phyloP scores from a whole-genome alignment of 2,888 invertebrate species.

The Lasius fuliginosus region DNA sequence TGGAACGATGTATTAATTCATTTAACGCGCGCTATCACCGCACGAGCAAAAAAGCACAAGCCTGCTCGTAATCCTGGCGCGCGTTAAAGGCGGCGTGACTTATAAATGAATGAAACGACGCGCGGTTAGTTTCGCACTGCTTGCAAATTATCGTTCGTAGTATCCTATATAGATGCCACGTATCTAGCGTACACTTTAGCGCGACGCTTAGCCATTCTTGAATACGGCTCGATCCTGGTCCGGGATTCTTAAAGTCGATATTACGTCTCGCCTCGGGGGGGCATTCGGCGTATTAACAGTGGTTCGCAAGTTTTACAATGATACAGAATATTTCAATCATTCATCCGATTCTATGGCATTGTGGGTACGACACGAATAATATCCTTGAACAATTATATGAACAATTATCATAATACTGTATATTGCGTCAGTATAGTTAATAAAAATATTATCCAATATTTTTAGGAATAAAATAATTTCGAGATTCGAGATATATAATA shows the following conservation, averaged over 20 bases:
- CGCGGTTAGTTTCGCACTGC: conserved; percentile 57
- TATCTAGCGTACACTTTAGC: conserved; percentile 62
- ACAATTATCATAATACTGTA: not conserved
- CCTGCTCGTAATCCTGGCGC: conserved; percentile 31
- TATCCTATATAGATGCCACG: conserved; percentile 55
- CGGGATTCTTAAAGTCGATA: conserved; percentile 67
- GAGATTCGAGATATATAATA: not conserved
- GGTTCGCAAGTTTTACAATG: conserved; percentile 66
- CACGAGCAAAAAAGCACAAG: conserved; percentile 21
- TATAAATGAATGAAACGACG: conserved; percentile 58
- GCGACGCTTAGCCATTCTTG: conserved; percentile 54
- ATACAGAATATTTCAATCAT: conserved; percentile 13
- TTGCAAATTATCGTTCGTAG: conserved; percentile 66
- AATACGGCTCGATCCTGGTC: conserved; percentile 61
- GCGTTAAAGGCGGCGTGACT: conserved; percentile 14
- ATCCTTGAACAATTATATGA: not conserved
- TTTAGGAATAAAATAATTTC: not conserved
- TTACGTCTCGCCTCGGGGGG: conserved; percentile 72
- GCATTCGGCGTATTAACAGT: conserved; percentile 63
- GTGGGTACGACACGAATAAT: not conserved
- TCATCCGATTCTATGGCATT: not conserved
- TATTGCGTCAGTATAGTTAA: not conserved
- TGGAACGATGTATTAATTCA: conserved; percentile 49
- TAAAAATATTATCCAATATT: not conserved
- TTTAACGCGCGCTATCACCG: conserved; percentile 36